phyloP scores from a whole-genome alignment of 2,888 invertebrate genomes.

The Cephus pygmeus region DNA sequence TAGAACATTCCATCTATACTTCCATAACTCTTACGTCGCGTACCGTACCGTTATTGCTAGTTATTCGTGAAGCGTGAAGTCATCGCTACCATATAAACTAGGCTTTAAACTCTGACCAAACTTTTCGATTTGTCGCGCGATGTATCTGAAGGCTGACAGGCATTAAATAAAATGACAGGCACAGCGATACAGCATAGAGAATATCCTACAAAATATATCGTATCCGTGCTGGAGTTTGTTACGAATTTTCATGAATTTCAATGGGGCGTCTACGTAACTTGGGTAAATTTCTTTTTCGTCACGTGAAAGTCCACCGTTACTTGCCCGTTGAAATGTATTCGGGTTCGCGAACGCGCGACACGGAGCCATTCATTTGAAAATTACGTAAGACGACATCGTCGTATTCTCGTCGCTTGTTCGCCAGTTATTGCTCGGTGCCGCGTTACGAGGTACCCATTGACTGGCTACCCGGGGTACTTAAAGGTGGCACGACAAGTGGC shows the following conservation, averaged over 20 bases:
- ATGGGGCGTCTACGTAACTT: not conserved
- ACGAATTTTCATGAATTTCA: not conserved
- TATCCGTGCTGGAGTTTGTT: too few relatives aligned
- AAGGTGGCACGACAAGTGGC: conserved; percentile 23
- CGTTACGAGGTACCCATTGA: conserved; percentile 35
- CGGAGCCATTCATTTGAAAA: conserved; percentile 28
- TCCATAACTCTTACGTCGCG: not conserved
- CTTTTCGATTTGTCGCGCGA: not conserved
- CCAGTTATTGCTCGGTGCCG: conserved; percentile 31
- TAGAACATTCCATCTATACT: not conserved
- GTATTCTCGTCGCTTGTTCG: conserved; percentile 33
- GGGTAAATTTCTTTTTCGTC: not conserved
- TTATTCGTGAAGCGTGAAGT: not conserved
- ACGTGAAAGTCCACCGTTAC: not conserved
- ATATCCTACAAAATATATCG: too few relatives aligned
- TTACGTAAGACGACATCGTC: conserved; percentile 36
- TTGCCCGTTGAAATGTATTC: not conserved
- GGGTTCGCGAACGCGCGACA: conserved; percentile 2
- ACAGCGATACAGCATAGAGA: too few relatives aligned
- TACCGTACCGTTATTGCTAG: not conserved
- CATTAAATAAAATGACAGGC: too few relatives aligned
- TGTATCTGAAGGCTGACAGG: too few relatives aligned
- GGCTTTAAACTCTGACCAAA: not conserved
- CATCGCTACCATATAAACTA: not conserved
- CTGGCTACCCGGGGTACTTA: conserved; percentile 20